Conservation (phyloP, 2,113 vertebrate genomes). For the Sylvicapra grimmia region DNA sequence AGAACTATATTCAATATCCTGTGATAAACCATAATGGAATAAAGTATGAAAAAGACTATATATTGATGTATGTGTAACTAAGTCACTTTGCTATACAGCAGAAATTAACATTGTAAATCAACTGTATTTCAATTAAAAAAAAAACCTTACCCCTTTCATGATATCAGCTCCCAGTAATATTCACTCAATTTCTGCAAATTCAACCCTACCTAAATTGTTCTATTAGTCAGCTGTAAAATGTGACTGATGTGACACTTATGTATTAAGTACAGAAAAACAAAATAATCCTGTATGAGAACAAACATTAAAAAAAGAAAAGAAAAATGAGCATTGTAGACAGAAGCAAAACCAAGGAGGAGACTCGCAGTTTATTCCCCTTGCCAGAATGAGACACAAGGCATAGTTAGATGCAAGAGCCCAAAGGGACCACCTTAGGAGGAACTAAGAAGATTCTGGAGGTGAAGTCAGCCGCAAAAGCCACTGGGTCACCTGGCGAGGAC, state of each 20-base stretch:
- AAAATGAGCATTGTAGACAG: neutral
- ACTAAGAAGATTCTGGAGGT: neutral
- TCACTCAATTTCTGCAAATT: neutral
- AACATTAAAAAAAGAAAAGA: neutral
- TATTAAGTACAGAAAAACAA: neutral
- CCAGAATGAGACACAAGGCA: neutral
- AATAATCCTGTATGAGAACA: neutral
- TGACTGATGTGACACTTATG: neutral
- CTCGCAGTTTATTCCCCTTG: rapidly evolving
- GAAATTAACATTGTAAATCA: neutral
- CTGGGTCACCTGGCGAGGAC: neutral
- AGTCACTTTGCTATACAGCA: neutral
- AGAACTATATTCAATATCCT: neutral
- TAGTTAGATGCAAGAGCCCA: neutral
- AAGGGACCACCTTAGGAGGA: rapidly evolving
- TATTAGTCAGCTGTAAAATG: neutral
- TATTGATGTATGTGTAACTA: neutral
- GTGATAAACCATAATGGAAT: neutral
- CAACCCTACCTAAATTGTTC: neutral
- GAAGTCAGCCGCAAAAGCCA: rapidly evolving
- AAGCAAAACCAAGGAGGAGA: neutral
- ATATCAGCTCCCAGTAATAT: neutral
- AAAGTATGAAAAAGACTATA: neutral
- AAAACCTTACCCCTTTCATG: neutral
- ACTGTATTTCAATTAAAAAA: neutral